These are phyloP conservation scores for Bostrychus sinensis DNA, from an alignment of 2,113 vertebrate species.

Conservation along the genomic window DNA sequence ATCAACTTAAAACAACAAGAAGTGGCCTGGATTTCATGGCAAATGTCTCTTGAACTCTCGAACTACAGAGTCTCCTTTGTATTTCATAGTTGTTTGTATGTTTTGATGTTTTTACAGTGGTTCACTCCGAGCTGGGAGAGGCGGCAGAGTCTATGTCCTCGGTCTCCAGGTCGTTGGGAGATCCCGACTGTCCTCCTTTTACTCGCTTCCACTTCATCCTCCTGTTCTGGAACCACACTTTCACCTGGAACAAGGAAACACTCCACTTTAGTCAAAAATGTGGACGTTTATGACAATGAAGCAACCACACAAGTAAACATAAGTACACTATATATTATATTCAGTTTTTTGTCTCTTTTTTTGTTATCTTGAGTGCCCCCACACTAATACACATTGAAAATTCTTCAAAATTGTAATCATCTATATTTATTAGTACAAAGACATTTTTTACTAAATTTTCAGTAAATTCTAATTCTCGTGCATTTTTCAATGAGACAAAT, in stretches of 20 bases:
- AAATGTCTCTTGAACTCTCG: constrained; percentile 25
- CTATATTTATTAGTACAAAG: too few species aligned
- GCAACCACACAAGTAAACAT: too few species aligned
- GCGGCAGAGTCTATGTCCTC: constrained; percentile 91
- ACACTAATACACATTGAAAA: too few species aligned
- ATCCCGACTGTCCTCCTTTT: constrained; percentile 89
- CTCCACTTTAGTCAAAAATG: too few species aligned
- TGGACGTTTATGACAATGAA: too few species aligned
- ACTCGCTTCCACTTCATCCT: constrained; percentile 99
- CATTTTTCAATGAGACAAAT: too few species aligned
- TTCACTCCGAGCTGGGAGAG: constrained; percentile 90
- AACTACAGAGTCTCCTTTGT: constrained; percentile 1
- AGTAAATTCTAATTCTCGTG: too few species aligned
- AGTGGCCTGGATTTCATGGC: constrained; percentile 33
- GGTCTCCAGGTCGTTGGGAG: constrained; percentile 85
- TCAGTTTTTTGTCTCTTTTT: too few species aligned
- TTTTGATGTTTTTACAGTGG: neutral
- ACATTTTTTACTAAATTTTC: too few species aligned
- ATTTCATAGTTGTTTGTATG: neutral
- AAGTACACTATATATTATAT: too few species aligned
- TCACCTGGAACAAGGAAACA: constrained; percentile 81
- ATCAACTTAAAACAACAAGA: constrained; percentile 35
- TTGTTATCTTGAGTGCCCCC: too few species aligned
- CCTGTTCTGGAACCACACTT: constrained; percentile 99
- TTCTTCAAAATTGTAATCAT: too few species aligned